phyloP scores from a whole-genome alignment of 2,113 vertebrate genomes.

The Dromaius novaehollandiae region DNA sequence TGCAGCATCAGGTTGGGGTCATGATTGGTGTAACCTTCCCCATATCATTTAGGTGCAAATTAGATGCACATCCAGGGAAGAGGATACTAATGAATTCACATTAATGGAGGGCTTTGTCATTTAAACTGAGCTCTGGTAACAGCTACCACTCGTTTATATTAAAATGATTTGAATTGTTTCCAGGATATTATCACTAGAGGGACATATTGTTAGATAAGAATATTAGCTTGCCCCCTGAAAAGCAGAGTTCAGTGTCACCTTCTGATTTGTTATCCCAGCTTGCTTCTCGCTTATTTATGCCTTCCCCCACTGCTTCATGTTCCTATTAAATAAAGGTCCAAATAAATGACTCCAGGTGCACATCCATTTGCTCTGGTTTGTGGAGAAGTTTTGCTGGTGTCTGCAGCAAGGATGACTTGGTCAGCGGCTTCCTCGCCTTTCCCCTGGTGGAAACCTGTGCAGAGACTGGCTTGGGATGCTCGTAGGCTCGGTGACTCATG shows the following conservation, averaged over 20 bases:
- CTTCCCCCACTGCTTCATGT: rapidly evolving
- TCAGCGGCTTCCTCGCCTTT: background rate
- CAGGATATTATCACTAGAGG: background rate
- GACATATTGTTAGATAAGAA: background rate
- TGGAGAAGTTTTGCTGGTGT: rapidly evolving
- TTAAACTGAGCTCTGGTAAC: background rate
- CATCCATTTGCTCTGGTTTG: background rate
- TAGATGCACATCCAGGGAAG: background rate
- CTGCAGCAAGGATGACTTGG: rapidly evolving
- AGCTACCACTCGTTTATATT: background rate
- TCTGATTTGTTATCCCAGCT: background rate
- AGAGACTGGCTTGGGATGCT: background rate
- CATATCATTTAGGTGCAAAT: background rate
- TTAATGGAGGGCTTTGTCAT: background rate
- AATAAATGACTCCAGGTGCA: background rate
- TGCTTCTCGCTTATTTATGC: background rate
- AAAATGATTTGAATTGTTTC: background rate
- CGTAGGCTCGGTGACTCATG: background rate
- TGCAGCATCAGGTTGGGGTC: background rate
- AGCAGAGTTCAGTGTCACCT: background rate
- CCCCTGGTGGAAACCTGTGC: background rate
- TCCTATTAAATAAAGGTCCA: background rate
- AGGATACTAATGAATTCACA: background rate
- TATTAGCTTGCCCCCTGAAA: background rate
- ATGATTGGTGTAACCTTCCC: background rate